Evolutionary conservation across 1,140 invertebrate species (phyloP).

Genomic region (Drosophila navojoa): DNA sequence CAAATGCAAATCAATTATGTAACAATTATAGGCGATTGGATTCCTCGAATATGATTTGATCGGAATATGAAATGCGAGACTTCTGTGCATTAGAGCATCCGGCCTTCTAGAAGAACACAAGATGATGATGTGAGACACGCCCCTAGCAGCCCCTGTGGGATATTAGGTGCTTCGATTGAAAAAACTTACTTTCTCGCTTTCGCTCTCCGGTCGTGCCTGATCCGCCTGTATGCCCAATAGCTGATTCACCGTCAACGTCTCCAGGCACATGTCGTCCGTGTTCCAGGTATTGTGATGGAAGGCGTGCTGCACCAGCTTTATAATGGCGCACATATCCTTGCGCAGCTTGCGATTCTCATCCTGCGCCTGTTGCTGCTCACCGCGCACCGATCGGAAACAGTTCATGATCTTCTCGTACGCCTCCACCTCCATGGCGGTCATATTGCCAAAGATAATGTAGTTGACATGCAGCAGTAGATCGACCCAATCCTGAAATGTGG

Average conservation of each 20-base stretch:
- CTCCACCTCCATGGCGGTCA: constrained; percentile 62
- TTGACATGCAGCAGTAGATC: constrained; percentile 66
- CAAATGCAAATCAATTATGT: no score
- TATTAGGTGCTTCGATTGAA: not conserved
- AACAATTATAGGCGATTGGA: no score
- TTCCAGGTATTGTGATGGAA: constrained; percentile 60
- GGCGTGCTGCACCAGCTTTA: constrained; percentile 59
- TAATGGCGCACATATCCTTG: constrained; percentile 60
- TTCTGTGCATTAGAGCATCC: not conserved
- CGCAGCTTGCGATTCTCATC: constrained; percentile 62
- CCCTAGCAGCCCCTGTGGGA: not conserved
- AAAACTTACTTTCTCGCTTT: constrained; percentile 67
- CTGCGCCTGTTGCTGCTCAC: constrained; percentile 51
- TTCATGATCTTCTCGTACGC: constrained; percentile 48
- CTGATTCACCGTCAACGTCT: constrained; percentile 58
- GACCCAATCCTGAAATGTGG: constrained; percentile 77
- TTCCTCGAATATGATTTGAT: no score
- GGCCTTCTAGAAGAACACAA: constrained; percentile 10
- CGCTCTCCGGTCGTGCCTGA: constrained; percentile 46
- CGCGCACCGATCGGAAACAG: constrained; percentile 42
- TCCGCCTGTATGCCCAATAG: constrained; percentile 41
- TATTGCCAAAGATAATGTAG: constrained; percentile 53
- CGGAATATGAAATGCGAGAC: not conserved
- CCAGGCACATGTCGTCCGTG: constrained; percentile 41
- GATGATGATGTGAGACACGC: not conserved